These are phyloP conservation scores for Noctua janthina DNA, from an alignment of 2,888 invertebrate genomes.

Conservation along the genomic window DNA sequence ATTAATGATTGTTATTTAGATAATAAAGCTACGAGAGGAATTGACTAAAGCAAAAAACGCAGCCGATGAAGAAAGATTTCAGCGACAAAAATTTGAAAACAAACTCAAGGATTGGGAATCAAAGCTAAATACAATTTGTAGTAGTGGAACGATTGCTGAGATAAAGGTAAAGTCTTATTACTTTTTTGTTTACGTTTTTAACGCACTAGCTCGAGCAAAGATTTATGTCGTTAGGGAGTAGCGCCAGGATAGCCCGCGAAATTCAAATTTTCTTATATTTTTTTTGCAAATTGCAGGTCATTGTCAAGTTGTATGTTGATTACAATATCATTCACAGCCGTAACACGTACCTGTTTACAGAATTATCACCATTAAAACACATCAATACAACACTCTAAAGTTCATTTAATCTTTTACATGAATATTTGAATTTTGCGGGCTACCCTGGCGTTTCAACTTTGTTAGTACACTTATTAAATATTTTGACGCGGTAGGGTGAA, in stretches of 20 bases:
- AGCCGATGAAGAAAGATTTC: conserved; percentile 80
- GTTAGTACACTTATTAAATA: background rate
- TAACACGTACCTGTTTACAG: background rate
- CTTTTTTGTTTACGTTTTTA: background rate
- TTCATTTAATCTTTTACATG: background rate
- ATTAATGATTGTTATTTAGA: conserved; percentile 63
- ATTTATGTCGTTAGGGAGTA: background rate
- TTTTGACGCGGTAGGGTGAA: background rate
- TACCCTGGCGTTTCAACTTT: background rate
- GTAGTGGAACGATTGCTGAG: conserved; percentile 67
- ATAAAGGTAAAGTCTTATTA: conserved; percentile 62
- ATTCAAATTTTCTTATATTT: background rate
- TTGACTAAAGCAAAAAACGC: conserved; percentile 78
- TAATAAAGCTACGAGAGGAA: conserved; percentile 80
- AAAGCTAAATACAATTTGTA: conserved; percentile 80
- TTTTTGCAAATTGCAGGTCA: background rate
- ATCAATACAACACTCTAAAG: background rate
- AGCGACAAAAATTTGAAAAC: conserved; percentile 80
- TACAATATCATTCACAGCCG: background rate
- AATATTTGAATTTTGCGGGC: background rate
- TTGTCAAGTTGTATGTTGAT: background rate
- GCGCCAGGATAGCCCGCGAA: background rate
- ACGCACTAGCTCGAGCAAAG: background rate
- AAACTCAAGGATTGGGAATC: conserved; percentile 82
- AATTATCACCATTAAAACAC: background rate